Evolutionary conservation across 2,888 invertebrate genomes (phyloP), one percentile per base, ranked within the genome.

Genomic region (Acanthosepion pharaonis): DNA sequence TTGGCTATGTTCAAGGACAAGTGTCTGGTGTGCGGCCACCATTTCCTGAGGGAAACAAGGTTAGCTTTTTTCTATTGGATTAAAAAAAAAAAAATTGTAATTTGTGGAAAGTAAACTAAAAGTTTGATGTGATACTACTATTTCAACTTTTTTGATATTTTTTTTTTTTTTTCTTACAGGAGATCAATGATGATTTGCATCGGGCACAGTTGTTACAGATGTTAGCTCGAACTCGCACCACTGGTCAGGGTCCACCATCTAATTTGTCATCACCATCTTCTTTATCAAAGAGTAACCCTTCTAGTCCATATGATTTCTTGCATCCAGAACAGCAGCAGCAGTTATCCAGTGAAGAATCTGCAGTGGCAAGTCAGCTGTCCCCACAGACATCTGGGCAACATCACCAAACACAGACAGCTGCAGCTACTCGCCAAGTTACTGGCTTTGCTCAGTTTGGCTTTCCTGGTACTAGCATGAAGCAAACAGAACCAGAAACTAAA

Each of bases 271-370:
- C 94, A 64, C 94, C 94, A n/a, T 94, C 94, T 51, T 94, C 94
- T 20, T 64, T 94, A 64, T 55, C 94, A 94, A 94, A 94, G 55
- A 94, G 94, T 59, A 94, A 64, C 33, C 94, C 94, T 94, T 33
- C 94, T n/a, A 94, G 94, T 94, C 94, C 94, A 11, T 94, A 94
- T 59, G 94, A 94, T 28, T 94, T 94, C 28, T 6, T 94, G 94
- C 94, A 94, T 5, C 48, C 94, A 20, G 94, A 94, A 94, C 94
- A 48, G 33, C 48, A 48, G 48, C 92, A 92, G 48, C 94, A 94
- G 42, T 55, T 94, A 33, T 64, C 94, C 20, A 53, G 94, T 64
- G 94, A 94, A 59, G 64, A 93, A 93, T 51, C 93, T 93, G 51
- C 49, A 28, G 25, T 53, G 33, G 49, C 93, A 93, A 53, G 33